Base-by-base conservation (phyloP, 2,797 vertebrate species). In the Sphenodon punctatus region DNA sequence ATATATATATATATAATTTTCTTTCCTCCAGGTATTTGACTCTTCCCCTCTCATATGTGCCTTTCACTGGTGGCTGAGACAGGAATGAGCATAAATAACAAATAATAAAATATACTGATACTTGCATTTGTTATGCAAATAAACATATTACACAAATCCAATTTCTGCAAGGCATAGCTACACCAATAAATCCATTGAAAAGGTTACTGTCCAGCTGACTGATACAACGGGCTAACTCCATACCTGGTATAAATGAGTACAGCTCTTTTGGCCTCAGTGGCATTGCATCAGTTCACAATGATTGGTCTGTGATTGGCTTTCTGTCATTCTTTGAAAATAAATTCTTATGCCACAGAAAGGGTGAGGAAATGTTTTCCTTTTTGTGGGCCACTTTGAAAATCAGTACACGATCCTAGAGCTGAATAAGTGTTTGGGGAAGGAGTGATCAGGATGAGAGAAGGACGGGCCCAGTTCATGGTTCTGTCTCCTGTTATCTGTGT, bases 91-190 rank as follows among this genome's bases (percentile, higher is more conserved):
- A 30, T 77, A 65, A 46, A 67, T 55, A 72, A 75, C 75, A 75
- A 81, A 75, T 79, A 87, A 84, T 67, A 89, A 86, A 78, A 82
- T 76, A 69, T 69, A 39, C 49, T 0, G 0, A 81, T 84, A 60
- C 70, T 88, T 84, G 75, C 55, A 84, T 73, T 80, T 86, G 70
- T 67, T 91, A 85, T 85, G 78, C 71, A 91, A 92, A 87, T 92
- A 90, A 92, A 87, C 63, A 83, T 80, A 84, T 81, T 87, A 87
- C 91, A 75, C 60, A 17, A 89, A 75, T 79, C 55, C 30, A 75
- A 86, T 90, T 86, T 84, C 80, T 61, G 49, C 27, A 49, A 45
- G 84, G 55, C 38, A 51, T 55, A 72, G 53, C 36, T 77, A 75
- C 89, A 84, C 78, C 88, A 83, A 82, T 46, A 87, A 87, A 89